Evolutionary conservation across 2,797 vertebrate genomes (phyloP), one percentile per base, ranked within the genome.

Genomic region (Sebastes elongatus): DNA sequence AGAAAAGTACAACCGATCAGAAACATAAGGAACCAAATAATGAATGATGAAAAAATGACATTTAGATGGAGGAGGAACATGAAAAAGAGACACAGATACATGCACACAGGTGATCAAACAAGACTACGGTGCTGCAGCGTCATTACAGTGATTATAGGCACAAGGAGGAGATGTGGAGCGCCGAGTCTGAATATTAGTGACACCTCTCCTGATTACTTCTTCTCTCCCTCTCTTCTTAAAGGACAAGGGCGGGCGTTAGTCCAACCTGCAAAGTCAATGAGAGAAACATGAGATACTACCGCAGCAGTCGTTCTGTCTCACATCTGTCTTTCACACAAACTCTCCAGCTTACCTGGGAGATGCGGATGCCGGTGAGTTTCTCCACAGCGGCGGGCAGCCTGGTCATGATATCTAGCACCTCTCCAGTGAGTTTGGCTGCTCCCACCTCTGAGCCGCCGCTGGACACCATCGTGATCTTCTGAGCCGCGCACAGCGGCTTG

Each of bases 401-500:
- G 89, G 90, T 95, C 92, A 99, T 97, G 90, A 99, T 98, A 1
- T 98, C 97, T 57, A 99, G 91, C 20, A 99, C 96, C 86, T 99
- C 98, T 22, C 96, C 97, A 0, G 97, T 96, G 28, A 99, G 95
- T 80, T 97, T 98, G 84, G 97, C 85, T 0, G 96, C 97, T 22
- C 98, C 98, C 46, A 98, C 86, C n/a, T 97, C 95, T 0, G 95
- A 93, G 16, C 91, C 90, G 0, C 97, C 97, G 0, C 97, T 98
- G 78, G 97, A 98, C 76, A 99, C 95, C 95, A 98, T 96, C 20
- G 97, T 99, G 80, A 99, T 78, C 94, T 98, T 98, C 59, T 96
- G 91, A 67, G 95, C 93, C 0, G 68, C 49, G 0, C 90, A 94
- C 88, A 99, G 89, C 0, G 98, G 98, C 87, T 88, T 96, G 92